Conservation (phyloP, 35 echinoderm and acorn worm species). For the Apostichopus parvimensis region DNA sequence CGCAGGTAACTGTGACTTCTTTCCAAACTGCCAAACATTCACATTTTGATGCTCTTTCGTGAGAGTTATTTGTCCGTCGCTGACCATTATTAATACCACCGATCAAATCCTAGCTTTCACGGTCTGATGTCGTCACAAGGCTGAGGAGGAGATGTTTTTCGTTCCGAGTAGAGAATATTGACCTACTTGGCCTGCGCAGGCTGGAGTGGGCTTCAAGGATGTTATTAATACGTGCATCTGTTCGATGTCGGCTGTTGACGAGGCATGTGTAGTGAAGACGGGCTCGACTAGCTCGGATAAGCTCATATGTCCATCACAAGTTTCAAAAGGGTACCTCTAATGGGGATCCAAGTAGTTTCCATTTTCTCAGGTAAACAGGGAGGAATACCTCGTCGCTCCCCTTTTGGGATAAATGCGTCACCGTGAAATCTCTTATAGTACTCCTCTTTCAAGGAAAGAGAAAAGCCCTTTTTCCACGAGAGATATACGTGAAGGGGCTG, state of each 20-base stretch:
- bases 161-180: conserved; percentile 7
- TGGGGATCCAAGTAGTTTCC: not conserved
- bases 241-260: not conserved
- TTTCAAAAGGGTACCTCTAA: not conserved
- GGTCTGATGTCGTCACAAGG: no score
- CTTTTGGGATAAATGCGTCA: not conserved
- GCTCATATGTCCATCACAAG: conserved; percentile 15
- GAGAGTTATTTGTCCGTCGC: no score
- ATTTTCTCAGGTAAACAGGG: not conserved
- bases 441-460: not conserved
- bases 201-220: conserved; percentile 15
- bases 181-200: not conserved
- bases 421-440: not conserved
- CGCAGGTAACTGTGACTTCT: no score
- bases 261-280: not conserved
- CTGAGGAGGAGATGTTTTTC: not conserved
- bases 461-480: not conserved
- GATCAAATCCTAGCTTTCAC: no score
- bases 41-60: no score
- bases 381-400: not conserved
- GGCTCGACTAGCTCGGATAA: not conserved
- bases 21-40: no score
- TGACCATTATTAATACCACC: no score
- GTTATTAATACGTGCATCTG: conserved; percentile 7
- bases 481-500: not conserved